phyloP scores from a whole-genome alignment of 2,797 vertebrate species.

The Aphelocoma californica region DNA sequence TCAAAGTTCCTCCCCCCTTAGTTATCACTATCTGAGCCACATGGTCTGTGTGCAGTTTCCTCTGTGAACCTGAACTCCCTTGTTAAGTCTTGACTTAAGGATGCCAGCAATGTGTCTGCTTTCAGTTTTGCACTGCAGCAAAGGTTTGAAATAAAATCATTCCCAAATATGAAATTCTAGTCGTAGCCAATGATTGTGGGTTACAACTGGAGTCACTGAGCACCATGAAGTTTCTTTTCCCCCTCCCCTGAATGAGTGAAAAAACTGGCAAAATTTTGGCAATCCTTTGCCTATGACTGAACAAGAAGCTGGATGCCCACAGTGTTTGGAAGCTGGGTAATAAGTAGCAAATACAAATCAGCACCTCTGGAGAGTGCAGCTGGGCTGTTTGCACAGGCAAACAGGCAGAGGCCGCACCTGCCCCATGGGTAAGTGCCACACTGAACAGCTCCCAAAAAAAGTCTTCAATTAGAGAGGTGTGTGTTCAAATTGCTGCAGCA shows the following conservation, averaged over 20 bases:
- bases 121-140: slow-evolving; percentile 51
- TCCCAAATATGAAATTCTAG: not conserved
- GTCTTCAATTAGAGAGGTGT: not conserved
- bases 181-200: not conserved
- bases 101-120: slow-evolving; percentile 59
- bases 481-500: slow-evolving; percentile 46
- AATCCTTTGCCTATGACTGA: not conserved
- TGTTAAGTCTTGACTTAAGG: slow-evolving; percentile 68
- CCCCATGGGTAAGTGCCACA: not conserved
- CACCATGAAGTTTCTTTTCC: not conserved
- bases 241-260: not conserved
- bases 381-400: not conserved
- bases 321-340: slow-evolving; percentile 2
- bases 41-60: not conserved
- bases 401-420: not conserved
- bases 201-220: not conserved
- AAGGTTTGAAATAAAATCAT: slow-evolving; percentile 25
- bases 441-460: not conserved
- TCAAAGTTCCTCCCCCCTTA: not conserved
- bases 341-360: not conserved
- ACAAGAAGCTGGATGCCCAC: not conserved
- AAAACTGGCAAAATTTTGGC: slow-evolving; percentile 14
- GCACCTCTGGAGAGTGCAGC: not conserved
- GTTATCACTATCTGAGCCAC: slow-evolving; percentile 34
- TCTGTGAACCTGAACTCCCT: slow-evolving; percentile 9